phyloP scores from a whole-genome alignment of 2,797 vertebrate species.

The Oophaga sylvatica region DNA sequence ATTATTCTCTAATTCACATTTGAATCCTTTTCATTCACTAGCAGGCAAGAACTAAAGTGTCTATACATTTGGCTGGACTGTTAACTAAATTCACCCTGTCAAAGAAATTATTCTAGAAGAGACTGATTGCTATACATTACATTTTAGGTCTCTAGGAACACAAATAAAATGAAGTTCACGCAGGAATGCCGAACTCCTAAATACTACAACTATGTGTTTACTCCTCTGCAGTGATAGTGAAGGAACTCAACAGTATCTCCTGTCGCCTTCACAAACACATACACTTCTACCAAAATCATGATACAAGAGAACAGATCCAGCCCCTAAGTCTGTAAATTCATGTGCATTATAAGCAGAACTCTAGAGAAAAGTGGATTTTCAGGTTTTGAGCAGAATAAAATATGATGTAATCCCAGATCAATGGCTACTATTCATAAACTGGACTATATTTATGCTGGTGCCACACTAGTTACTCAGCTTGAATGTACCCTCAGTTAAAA shows the following conservation, averaged over 20 bases:
- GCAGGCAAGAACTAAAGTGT: background rate
- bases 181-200: background rate
- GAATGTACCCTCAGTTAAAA: background rate
- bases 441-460: slow-evolving; percentile 9
- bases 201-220: background rate
- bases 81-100: background rate
- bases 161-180: background rate
- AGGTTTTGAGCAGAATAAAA: background rate
- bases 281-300: background rate
- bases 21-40: background rate
- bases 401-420: background rate
- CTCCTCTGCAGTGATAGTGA: background rate
- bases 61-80: background rate
- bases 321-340: background rate
- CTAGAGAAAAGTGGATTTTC: background rate
- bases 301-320: background rate
- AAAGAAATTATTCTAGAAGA: background rate
- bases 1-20: background rate
- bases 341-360: background rate
- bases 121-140: background rate
- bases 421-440: background rate
- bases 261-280: background rate
- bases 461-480: background rate
- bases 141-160: background rate
- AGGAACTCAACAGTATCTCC: background rate